Base-by-base conservation (phyloP, 1,140 invertebrate genomes). In the Maniola jurtina region DNA sequence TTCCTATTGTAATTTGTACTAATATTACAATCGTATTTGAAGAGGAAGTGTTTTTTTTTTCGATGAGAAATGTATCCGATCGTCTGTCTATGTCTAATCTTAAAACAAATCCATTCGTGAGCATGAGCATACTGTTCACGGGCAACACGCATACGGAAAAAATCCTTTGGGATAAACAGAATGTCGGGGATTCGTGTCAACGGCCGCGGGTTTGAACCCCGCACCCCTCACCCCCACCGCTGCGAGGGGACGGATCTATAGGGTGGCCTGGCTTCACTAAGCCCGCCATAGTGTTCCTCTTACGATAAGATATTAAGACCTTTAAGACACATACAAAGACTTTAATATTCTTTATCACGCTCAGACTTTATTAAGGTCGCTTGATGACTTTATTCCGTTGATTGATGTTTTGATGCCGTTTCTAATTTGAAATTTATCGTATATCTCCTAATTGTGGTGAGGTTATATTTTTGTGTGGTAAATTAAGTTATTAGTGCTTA, bases 181-280 rank as follows among this genome's bases (percentile, higher is more conserved):
- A 75, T 70, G 76, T 74, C 77, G 77, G 75, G 79, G 85, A 88
- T 88, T 81, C 80, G 86, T 87, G 86, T 89, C 86, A 89, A 89
- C 81, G 84, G 84, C 84, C 86, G 78, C 71, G 68, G 73, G 75
- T 74, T 79, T 78, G 71, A 73, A 55, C 73, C 66, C 75, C 77
- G 33, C 62, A 55, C 72, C 76, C 69, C 63, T 40, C 59, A n/a
- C 65, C 69, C 74, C 50, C 45, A 50, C 62, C 34, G 48, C 57
- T 66, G 59, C 68, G 59, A 65, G 68, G 73, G 73, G 80, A 76
- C 73, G 83, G 69, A 78, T 73, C 64, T 63, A 67, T 82, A 82
- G 85, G 85, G 84, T 86, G 83, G 83, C 77, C 77, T 66, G 71
- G 45, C 73, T 80, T 71, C 69, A 38, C 55, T 71, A 76, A n/a